Conservation (phyloP, 2,113 vertebrate species). For the Furnarius figulus region DNA sequence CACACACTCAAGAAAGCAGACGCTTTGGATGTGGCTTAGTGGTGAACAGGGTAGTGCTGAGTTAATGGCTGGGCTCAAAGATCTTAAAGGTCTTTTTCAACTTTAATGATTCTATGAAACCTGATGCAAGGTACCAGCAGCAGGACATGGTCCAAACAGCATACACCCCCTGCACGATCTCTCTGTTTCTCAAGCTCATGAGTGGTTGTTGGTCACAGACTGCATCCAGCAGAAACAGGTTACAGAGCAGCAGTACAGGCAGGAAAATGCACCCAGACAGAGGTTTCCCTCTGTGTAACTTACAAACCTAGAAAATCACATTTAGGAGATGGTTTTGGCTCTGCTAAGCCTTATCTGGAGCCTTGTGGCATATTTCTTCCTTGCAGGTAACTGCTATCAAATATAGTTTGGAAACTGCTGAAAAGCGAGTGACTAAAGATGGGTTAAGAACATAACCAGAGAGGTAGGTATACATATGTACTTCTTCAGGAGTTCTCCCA, state of each 20-base stretch:
- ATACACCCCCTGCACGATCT: fast-evolving
- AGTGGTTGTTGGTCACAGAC: background rate
- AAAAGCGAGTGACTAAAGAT: background rate
- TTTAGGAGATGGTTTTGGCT: background rate
- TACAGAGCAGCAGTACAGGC: background rate
- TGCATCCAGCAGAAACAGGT: background rate
- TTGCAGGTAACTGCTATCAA: background rate
- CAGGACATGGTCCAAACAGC: background rate
- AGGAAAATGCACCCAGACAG: background rate
- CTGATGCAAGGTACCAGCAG: background rate
- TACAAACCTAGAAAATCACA: background rate
- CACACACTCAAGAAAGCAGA: background rate
- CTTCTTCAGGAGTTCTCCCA: background rate
- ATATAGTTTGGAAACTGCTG: background rate
- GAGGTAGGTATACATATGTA: background rate
- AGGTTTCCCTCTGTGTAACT: background rate
- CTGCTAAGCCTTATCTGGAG: background rate
- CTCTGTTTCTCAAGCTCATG: background rate
- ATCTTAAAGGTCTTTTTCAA: background rate
- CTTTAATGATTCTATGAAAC: background rate
- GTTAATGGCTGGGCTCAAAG: background rate
- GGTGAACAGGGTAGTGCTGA: fast-evolving
- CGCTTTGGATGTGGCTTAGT: background rate
- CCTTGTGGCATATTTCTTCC: background rate
- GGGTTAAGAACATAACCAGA: background rate